Evolutionary conservation across 64 coral and sea anemone genomes (phyloP), one percentile per base, ranked within the genome.

Genomic region (Stylophora pistillata): DNA sequence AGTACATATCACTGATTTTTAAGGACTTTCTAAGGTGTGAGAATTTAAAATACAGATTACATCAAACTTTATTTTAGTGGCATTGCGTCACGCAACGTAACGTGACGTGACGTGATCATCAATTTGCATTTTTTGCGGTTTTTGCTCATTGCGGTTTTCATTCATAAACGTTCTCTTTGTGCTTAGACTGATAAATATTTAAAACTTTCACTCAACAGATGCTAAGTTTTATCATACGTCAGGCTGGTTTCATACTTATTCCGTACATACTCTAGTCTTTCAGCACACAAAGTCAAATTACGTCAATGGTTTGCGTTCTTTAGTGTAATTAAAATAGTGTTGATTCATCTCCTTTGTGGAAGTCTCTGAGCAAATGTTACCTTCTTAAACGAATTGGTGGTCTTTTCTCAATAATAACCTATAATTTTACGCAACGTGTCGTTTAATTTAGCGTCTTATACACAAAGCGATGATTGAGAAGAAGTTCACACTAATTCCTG

Each of bases 1-100:
- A 21, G 56, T 23, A 55, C 26, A 29, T 13, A 78, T 68, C n/a
- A 10, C 13, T n/a, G 21, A 53, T 26, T 56, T n/a, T 23, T 17
- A 20, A 27, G 75, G n/a, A 28, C 33, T 23, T 68, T 68, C 6
- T 15, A 84, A 84, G 60, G 80, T 84, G 80, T 84, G 80, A 14
- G 26, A 23, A 84, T 69, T 69, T 33, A 66, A 54, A 84, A 84
- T 64, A 84, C 27, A n/a, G 18, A 84, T 84, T 84, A 84, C 80
- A 84, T 84, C 80, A 84, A 84, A 84, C 25, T 31, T 84, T 84
- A 84, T 84, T 84, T 84, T 53, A 32, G 80, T 84, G 15, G 26
- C 15, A 14, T 26, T 6, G 37, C 27, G 80, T 84, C 80, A 84
- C 80, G 80, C 80, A 84, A 84, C 61, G 33, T 61, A 30, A 58